These are phyloP conservation scores for Trogon melanurus DNA, from an alignment of 2,113 vertebrate genomes.

Conservation along the genomic window DNA sequence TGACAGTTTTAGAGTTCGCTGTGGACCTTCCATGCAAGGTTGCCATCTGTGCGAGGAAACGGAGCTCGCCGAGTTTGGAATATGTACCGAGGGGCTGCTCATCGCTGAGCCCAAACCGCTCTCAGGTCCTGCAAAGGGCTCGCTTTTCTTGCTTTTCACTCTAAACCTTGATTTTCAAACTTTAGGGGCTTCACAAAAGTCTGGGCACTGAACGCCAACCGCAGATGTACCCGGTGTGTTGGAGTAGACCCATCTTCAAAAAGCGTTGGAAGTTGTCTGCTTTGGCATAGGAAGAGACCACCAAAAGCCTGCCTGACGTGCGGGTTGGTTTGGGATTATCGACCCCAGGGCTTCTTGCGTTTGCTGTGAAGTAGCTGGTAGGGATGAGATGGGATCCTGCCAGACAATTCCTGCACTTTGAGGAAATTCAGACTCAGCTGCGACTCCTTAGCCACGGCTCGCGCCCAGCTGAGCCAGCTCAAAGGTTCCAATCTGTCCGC, in stretches of 20 bases:
- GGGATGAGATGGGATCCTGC: neutral
- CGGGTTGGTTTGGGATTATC: neutral
- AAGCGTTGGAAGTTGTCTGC: neutral
- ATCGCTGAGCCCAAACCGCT: neutral
- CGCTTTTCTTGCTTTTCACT: neutral
- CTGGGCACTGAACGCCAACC: neutral
- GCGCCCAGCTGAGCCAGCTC: neutral
- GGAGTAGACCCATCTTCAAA: neutral
- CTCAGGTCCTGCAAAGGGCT: neutral
- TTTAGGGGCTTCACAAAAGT: neutral
- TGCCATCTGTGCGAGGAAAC: slow-evolving; percentile 67
- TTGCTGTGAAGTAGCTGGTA: neutral
- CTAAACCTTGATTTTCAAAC: neutral
- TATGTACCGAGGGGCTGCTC: slow-evolving; percentile 15
- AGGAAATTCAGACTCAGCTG: neutral
- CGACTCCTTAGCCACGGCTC: neutral
- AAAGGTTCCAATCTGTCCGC: neutral
- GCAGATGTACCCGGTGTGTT: rapidly evolving
- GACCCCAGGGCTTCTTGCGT: neutral
- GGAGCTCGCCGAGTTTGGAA: slow-evolving; percentile 22
- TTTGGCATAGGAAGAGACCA: neutral
- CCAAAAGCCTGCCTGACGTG: neutral
- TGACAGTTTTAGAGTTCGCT: slow-evolving; percentile 24
- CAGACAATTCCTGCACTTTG: neutral
- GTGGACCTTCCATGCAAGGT: slow-evolving; percentile 60